Percentiles rank a stretch among this genome's conserved stretches.
These are phyloP conservation scores for Mastomys natalensis DNA, from an alignment of 2,113 vertebrate species.

Conservation along the genomic window DNA sequence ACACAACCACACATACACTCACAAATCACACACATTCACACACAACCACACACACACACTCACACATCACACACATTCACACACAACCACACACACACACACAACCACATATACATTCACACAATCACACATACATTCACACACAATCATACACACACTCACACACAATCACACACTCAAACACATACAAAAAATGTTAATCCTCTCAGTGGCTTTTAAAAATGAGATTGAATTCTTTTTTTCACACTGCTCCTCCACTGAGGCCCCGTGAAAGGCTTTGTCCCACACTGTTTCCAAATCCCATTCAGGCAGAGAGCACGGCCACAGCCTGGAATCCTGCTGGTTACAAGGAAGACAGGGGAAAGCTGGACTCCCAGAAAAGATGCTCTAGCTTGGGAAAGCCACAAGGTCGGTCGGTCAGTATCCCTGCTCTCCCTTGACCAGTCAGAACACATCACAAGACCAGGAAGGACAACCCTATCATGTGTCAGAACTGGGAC, in stretches of 20 bases:
- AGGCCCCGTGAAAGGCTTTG: not conserved
- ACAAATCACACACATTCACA: too few relatives aligned
- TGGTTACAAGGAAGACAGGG: not conserved
- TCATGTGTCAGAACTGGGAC: not conserved
- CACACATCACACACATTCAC: not conserved
- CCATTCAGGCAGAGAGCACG: not conserved
- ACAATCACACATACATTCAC: not conserved
- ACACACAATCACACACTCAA: not conserved
- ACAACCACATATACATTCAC: too few relatives aligned
- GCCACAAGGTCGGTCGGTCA: accelerated
- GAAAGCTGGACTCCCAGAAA: not conserved
- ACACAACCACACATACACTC: too few relatives aligned
- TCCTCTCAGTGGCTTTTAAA: not conserved
- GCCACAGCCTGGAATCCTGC: not conserved
- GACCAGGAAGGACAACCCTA: not conserved
- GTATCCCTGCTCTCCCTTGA: not conserved
- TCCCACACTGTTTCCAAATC: not conserved
- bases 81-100: not conserved
- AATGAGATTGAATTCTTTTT: not conserved
- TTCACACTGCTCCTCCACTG: not conserved
- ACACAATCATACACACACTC: not conserved
- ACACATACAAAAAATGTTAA: not conserved
- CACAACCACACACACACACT: too few relatives aligned
- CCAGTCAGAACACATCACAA: not conserved
- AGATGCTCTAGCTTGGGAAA: not conserved